A percentile compares a stretch with the other conserved stretches of the same genome.
phyloP scores from a whole-genome alignment of 2,797 vertebrate species.

The Sphenopsis melanotis region DNA sequence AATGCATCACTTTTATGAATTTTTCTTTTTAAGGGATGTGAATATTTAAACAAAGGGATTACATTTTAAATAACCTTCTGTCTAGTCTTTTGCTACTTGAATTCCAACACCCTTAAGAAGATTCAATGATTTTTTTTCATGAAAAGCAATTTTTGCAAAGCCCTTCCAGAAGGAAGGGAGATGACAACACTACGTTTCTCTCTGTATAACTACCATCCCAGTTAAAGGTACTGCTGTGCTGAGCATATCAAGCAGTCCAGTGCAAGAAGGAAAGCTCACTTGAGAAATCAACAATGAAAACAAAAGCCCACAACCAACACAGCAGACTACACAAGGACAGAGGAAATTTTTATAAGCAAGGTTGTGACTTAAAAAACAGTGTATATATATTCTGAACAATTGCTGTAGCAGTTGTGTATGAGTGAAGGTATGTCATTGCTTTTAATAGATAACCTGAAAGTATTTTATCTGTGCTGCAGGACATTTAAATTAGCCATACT shows the following conservation, averaged over 20 bases:
- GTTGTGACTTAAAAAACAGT: not conserved
- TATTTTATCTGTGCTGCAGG: not conserved
- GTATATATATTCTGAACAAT: not conserved
- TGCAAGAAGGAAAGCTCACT: not conserved
- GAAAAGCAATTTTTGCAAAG: conserved; percentile 50
- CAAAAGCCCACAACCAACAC: not conserved
- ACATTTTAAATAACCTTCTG: conserved; percentile 43
- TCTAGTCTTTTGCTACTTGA: conserved; percentile 16
- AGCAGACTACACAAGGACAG: not conserved
- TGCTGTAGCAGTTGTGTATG: not conserved
- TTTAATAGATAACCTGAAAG: not conserved
- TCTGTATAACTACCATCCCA: conserved; percentile 2
- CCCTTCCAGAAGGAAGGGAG: not conserved
- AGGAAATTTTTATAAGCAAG: not conserved
- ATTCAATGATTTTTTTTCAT: not conserved
- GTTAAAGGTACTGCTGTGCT: not conserved
- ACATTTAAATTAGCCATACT: not conserved
- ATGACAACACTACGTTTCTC: conserved; percentile 2
- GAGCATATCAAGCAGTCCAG: conserved; percentile 1
- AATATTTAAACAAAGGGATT: conserved; percentile 35
- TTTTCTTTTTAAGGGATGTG: conserved; percentile 28
- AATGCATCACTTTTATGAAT: not conserved
- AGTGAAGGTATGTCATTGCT: not conserved
- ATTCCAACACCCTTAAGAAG: conserved; percentile 21
- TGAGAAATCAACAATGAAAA: not conserved